Base-by-base conservation (phyloP, 2,888 invertebrate species). In the Acanthosepion esculentum region DNA sequence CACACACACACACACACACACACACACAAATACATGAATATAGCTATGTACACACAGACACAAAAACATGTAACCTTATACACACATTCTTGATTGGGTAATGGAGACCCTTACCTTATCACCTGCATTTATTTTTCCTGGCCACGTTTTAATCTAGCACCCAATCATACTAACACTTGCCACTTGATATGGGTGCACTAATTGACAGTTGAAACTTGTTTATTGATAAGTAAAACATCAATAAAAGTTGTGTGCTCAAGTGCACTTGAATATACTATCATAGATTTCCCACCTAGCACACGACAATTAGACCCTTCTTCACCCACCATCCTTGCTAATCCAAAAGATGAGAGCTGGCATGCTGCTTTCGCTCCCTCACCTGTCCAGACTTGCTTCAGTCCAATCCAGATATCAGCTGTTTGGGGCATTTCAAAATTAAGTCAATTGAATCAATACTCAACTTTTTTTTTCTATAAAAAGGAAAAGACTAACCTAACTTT, bases 321-420 rank as follows among this genome's bases (percentile, higher is more conserved):
- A n/a, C n/a, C n/a, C 78, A n/a, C 59, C 20, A 29, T 15, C 78
- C n/a, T 78, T 15, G 15, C 23, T 78, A 78, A 78, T 33, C 78
- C 33, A 78, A 3, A 78, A 15, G 78, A 78, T 78, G 78, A 78
- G 78, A 78, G 33, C n/a, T 18, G 15, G 10, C n/a, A n/a, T n/a
- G 3, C n/a, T 15, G 8, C 12, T n/a, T 18, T 15, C 78, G 8
- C n/a, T 78, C 64, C 3, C 78, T 33, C 78, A 12, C 78, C 33
- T 78, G 78, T 33, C 78, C n/a, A 33, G n/a, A 78, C 78, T 15
- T 33, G n/a, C 18, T 59, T 18, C 15, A 33, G 33, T 78, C 15
- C n/a, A 78, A 78, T 78, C n/a, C 78, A 78, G n/a, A 78, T 18
- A 78, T 78, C 78, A 78, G 78, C 78, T 78, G 78, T 78, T 78